These are phyloP conservation scores for Artibeus jamaicensis DNA, from an alignment of 2,797 vertebrate species.

Conservation along the genomic window DNA sequence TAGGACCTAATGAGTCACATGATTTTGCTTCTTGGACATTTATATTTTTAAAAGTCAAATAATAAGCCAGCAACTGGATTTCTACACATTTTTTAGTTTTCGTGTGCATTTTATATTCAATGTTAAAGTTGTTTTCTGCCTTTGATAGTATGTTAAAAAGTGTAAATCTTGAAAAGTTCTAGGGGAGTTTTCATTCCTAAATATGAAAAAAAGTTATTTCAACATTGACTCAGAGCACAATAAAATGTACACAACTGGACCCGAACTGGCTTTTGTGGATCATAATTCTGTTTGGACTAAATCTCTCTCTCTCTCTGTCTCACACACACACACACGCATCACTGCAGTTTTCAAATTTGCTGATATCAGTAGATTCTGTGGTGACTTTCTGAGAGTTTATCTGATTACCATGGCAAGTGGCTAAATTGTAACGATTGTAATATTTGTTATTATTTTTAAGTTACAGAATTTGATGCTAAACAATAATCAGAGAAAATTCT, in stretches of 20 bases:
- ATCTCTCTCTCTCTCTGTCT: background rate
- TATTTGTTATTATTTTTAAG: background rate
- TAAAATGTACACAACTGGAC: background rate
- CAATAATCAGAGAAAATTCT: background rate
- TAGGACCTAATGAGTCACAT: background rate
- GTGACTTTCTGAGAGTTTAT: background rate
- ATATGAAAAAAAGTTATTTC: background rate
- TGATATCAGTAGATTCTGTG: background rate
- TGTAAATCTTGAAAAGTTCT: background rate
- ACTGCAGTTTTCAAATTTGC: background rate
- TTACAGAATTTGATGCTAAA: background rate
- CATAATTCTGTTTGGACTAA: background rate
- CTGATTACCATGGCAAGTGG: background rate
- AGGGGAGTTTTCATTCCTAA: conserved; percentile 6
- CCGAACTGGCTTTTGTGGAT: background rate
- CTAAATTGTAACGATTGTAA: background rate
- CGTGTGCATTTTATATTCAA: background rate
- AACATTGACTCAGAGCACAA: background rate
- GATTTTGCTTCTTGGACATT: background rate
- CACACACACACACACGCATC: background rate
- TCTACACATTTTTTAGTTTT: background rate
- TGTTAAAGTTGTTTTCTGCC: background rate
- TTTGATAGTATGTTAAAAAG: background rate
- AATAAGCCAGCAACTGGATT: background rate
- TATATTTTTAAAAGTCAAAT: conserved; percentile 5